Evolutionary conservation across 2,888 invertebrate genomes (phyloP), one percentile per base, ranked within the genome.

Genomic region (Agonum fuliginosum): DNA sequence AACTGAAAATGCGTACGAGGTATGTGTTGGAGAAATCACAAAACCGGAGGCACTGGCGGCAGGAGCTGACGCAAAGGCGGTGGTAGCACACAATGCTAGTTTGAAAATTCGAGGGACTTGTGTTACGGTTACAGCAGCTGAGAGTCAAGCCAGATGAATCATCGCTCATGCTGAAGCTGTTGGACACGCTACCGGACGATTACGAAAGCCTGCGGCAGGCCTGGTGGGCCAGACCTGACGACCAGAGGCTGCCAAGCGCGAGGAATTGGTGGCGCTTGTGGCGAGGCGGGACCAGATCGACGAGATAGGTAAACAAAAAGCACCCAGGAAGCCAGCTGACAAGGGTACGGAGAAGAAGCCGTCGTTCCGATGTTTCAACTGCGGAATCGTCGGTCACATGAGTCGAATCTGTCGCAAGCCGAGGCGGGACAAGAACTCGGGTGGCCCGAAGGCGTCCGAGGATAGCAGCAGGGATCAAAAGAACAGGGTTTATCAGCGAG

Each of bases 111-210:
- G 75, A 78, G 10, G 54, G 58, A 12, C 22, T 76, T 2, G 37
- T 76, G 20, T 78, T 76, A 43, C 43, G 70, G 3, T 69, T 75
- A 54, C 62, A 70, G 41, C 37, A 78, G 8, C 51, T 72, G 24
- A 78, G 43, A 27, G 78, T 74, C 6, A 78, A 78, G 24, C 74
- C 78, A 24, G 69, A 75, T 24, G 22, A 74, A 20, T 74, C 41
- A n/a, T 73, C 73, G 0, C 14, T 73, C 6, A 73, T 74, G 20
- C 27, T 46, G n/a, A 62, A 77, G 3, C 17, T 54, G n/a, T 72
- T 77, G 24, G 77, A 77, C 5, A 62, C 12, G 5, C 12, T 62
- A 5, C 58, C 58, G 2, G 58, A 37, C 34, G 34, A 73, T 34
- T 72, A 78, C 37, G 62, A 72, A 58, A 54, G 78, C 22, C 41